phyloP scores from a whole-genome alignment of 2,113 vertebrate genomes.

The Castor canadensis region DNA sequence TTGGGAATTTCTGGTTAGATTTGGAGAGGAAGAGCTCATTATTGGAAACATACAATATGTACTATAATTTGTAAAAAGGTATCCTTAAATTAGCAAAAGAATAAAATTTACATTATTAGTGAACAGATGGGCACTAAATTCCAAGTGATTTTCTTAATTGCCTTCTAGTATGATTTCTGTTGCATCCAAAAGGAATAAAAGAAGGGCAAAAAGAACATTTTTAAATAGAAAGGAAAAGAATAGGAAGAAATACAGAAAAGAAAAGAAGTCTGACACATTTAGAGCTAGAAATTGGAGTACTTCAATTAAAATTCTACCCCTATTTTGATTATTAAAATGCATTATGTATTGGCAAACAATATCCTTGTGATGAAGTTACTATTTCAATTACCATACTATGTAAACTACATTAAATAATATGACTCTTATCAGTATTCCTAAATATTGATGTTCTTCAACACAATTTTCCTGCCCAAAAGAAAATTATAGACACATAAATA shows the following conservation, averaged over 20 bases:
- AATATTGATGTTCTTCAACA: too few relatives aligned
- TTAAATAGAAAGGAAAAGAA: not conserved
- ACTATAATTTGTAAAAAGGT: not conserved
- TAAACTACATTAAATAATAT: not conserved
- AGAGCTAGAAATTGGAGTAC: not conserved
- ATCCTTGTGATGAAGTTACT: not conserved
- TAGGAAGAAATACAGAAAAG: not conserved
- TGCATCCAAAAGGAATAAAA: not conserved
- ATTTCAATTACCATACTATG: not conserved
- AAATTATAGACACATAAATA: too few relatives aligned
- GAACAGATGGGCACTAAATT: not conserved
- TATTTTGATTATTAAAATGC: not conserved
- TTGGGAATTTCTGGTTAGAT: not conserved
- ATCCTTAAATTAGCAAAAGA: not conserved
- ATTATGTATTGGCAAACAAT: not conserved
- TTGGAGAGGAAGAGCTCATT: not conserved
- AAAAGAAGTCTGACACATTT: not conserved
- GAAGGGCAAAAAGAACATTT: not conserved
- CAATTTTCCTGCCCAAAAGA: too few relatives aligned
- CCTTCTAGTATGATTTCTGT: not conserved
- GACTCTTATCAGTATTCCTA: not conserved
- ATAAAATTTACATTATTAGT: not conserved
- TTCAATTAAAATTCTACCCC: not conserved
- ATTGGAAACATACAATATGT: not conserved
- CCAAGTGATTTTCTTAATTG: slow-evolving; percentile 25